These are phyloP conservation scores for Chiridota heheva DNA, from an alignment of 35 echinoderm and acorn worm species.

Conservation along the genomic window DNA sequence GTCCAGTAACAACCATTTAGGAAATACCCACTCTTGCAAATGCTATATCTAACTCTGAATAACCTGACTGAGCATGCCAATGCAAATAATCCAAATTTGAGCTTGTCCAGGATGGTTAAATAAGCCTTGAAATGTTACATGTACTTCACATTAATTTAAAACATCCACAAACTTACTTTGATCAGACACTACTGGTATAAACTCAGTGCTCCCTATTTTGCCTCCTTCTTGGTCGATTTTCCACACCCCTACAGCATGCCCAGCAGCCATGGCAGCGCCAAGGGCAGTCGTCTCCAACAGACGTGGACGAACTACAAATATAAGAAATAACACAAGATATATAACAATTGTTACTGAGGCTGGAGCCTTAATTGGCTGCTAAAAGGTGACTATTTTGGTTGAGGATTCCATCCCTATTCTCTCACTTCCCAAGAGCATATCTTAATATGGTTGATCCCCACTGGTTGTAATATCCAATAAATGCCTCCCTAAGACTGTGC, in stretches of 20 bases:
- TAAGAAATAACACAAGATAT: background rate
- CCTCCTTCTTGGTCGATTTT: conserved; percentile 49
- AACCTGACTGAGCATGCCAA: background rate
- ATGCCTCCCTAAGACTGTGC: too few relatives aligned
- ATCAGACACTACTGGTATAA: conserved; percentile 58
- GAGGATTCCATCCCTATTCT: too few relatives aligned
- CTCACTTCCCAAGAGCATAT: too few relatives aligned
- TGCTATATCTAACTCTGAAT: background rate
- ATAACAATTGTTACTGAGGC: too few relatives aligned
- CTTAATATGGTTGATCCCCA: too few relatives aligned
- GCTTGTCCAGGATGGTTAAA: background rate
- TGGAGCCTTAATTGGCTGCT: too few relatives aligned
- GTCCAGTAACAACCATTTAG: background rate
- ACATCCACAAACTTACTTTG: conserved; percentile 54
- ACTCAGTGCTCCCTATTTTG: conserved; percentile 37
- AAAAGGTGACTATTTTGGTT: too few relatives aligned
- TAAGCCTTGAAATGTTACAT: background rate
- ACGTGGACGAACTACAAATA: conserved; percentile 59
- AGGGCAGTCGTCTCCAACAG: conserved; percentile 97
- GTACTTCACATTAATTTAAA: background rate
- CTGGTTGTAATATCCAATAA: too few relatives aligned
- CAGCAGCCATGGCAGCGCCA: conserved; percentile 93
- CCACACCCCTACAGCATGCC: conserved; percentile 89
- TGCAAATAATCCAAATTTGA: background rate
- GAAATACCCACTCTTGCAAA: background rate